Evolutionary conservation across 64 coral and sea anemone species (phyloP).

Genomic region (Actinia tenebrosa): DNA sequence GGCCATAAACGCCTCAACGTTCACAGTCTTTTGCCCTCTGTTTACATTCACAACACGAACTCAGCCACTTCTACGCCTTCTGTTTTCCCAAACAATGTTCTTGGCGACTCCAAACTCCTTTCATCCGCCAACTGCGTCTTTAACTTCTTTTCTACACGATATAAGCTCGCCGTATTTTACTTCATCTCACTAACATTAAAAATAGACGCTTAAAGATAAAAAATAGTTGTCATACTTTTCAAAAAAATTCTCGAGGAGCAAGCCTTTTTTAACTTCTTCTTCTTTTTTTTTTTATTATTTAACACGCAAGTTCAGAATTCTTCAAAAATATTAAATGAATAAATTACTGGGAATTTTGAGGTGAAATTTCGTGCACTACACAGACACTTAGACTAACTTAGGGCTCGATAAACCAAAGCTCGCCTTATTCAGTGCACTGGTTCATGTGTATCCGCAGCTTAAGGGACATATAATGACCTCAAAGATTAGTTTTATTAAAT

Average conservation of each 20-base stretch:
- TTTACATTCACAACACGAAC: background rate
- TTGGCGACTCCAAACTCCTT: background rate
- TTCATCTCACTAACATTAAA: background rate
- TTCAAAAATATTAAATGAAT: too few relatives aligned
- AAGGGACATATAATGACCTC: conserved; percentile 14
- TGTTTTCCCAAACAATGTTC: background rate
- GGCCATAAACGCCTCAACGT: background rate
- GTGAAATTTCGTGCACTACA: background rate
- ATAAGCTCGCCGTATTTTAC: background rate
- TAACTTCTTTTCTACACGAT: background rate
- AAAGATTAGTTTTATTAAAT: conserved; percentile 24
- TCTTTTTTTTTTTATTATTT: too few relatives aligned
- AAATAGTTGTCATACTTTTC: background rate
- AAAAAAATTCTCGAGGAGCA: background rate
- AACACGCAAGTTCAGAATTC: too few relatives aligned
- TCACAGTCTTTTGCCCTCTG: background rate
- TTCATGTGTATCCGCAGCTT: background rate
- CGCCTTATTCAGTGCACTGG: background rate
- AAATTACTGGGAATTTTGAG: background rate
- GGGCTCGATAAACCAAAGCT: background rate
- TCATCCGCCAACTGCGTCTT: background rate
- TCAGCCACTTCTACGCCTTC: background rate
- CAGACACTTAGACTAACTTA: too few relatives aligned
- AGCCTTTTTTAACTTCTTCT: too few relatives aligned
- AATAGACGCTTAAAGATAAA: background rate